phyloP scores from a whole-genome alignment of 2,888 invertebrate genomes.

The Synanthedon tipuliformis region DNA sequence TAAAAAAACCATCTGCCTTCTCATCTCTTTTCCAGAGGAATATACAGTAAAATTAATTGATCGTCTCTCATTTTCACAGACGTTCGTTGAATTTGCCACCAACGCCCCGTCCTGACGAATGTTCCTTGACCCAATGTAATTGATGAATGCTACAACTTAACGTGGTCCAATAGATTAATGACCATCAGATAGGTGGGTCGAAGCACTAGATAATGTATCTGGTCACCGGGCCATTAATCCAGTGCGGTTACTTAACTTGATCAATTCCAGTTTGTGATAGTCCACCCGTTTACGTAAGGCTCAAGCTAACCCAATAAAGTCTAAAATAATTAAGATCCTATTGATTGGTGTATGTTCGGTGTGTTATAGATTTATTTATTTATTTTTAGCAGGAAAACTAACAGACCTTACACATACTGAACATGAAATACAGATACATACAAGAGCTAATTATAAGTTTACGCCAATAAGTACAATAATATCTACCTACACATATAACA shows the following conservation, averaged over 20 bases:
- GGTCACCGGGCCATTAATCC: slow-evolving; percentile 55
- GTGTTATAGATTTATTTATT: no score
- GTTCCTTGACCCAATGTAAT: slow-evolving; percentile 45
- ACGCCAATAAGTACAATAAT: no score
- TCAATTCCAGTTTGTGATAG: slow-evolving; percentile 40
- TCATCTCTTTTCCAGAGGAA: not conserved
- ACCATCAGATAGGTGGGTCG: slow-evolving; percentile 50
- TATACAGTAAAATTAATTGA: not conserved
- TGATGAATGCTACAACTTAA: slow-evolving; percentile 50
- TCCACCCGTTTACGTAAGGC: slow-evolving; percentile 10
- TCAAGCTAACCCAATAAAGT: slow-evolving; percentile 14
- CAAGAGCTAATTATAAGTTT: no score
- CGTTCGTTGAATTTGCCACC: slow-evolving; percentile 6
- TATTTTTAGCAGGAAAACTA: no score
- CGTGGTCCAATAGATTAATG: slow-evolving; percentile 61
- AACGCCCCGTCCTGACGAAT: slow-evolving; percentile 25
- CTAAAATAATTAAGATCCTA: slow-evolving; percentile 16
- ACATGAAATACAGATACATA: no score
- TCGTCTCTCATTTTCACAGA: slow-evolving; percentile 16
- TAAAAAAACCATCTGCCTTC: no score
- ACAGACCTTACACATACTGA: no score
- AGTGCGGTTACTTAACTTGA: slow-evolving; percentile 60
- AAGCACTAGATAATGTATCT: slow-evolving; percentile 61
- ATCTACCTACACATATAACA: no score
- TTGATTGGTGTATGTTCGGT: slow-evolving; percentile 6